A percentile compares a stretch with the other conserved stretches of the same genome.
Conservation (phyloP, 2,797 vertebrate genomes). For the Taenioides sp. region DNA sequence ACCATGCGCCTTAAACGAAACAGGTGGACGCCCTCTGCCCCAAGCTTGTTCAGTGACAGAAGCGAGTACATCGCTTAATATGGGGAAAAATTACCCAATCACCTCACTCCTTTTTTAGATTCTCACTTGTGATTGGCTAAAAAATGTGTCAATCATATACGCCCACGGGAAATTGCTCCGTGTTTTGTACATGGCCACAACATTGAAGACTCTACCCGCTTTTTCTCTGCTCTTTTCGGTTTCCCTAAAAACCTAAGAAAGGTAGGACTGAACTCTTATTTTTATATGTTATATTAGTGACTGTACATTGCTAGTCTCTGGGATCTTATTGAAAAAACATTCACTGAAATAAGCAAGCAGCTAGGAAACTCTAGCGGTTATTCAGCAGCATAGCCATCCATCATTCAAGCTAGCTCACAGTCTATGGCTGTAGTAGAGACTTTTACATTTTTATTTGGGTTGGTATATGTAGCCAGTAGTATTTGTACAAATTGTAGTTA, state of each 20-base stretch:
- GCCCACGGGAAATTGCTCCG: background rate
- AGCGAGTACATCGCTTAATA: slow-evolving; percentile 37
- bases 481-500: background rate
- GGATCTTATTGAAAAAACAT: background rate
- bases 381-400: background rate
- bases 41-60: background rate
- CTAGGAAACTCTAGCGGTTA: background rate
- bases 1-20: too few relatives aligned
- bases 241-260: slow-evolving; percentile 29
- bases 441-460: background rate
- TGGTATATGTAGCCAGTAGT: background rate
- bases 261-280: slow-evolving; percentile 53
- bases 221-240: slow-evolving; percentile 2
- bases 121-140: slow-evolving; percentile 44
- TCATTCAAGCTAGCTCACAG: background rate
- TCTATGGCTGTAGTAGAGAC: background rate
- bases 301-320: background rate
- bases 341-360: background rate
- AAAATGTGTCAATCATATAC: slow-evolving; percentile 17
- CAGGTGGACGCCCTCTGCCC: background rate
- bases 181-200: slow-evolving; percentile 34
- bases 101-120: slow-evolving; percentile 15
- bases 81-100: slow-evolving; percentile 14
- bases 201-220: slow-evolving; percentile 13
- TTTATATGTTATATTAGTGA: background rate